Conservation (phyloP, 1,140 invertebrate species). For the Drosophila ohnishii region DNA sequence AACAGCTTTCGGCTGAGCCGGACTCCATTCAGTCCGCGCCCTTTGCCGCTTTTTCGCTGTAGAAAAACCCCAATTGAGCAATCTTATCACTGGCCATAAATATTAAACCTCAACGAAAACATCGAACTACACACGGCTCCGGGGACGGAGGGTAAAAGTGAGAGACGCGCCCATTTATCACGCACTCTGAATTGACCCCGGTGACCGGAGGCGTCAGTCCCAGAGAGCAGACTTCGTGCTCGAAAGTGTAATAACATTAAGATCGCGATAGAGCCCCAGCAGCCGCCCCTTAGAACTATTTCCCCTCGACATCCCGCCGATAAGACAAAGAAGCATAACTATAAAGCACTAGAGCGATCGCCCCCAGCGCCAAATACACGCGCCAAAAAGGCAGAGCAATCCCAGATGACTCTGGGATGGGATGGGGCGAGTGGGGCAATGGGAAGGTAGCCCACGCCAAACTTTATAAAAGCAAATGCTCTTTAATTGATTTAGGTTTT, state of each 20-base stretch:
- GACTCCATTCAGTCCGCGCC: conserved; percentile 31
- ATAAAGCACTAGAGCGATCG: conserved; percentile 37
- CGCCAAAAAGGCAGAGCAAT: conserved; percentile 42
- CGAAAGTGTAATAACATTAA: conserved; percentile 48
- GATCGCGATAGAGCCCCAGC: conserved; percentile 43
- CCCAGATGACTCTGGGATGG: conserved; percentile 47
- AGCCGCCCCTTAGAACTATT: conserved; percentile 17
- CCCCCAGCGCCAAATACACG: conserved; percentile 46
- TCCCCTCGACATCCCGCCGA: conserved; percentile 27
- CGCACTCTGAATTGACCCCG: conserved; percentile 73
- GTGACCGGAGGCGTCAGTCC: conserved; percentile 54
- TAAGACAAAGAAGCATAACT: conserved; percentile 62
- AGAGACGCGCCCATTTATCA: conserved; percentile 73
- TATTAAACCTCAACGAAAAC: conserved; percentile 67
- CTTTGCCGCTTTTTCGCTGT: conserved; percentile 2
- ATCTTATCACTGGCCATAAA: conserved; percentile 78
- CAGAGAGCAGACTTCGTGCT: conserved; percentile 25
- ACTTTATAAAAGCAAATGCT: neutral
- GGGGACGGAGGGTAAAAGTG: conserved; percentile 4
- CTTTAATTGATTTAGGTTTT: conserved; percentile 14
- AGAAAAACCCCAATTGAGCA: conserved; percentile 68
- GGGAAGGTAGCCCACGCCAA: neutral
- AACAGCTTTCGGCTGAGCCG: conserved; percentile 52
- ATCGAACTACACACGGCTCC: conserved; percentile 18
- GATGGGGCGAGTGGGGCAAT: conserved; percentile 1